These are phyloP conservation scores for Camelus dromedarius DNA, from an alignment of 2,113 vertebrate genomes.

Conservation along the genomic window DNA sequence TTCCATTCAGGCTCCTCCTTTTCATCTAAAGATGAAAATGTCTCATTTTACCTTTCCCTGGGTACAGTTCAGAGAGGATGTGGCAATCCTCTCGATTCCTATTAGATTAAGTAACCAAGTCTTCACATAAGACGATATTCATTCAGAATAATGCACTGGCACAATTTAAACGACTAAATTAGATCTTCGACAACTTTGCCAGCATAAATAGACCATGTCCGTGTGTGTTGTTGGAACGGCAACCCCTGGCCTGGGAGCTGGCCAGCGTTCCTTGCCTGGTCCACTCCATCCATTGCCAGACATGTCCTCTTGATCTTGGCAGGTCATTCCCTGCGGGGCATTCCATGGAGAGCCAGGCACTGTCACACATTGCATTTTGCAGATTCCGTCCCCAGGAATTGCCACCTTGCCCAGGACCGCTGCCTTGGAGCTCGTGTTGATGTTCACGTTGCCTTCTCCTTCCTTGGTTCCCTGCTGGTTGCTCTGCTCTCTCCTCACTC, in stretches of 20 bases:
- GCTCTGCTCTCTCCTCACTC: not conserved
- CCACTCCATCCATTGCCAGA: not conserved
- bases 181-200: not conserved
- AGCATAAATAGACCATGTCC: not conserved
- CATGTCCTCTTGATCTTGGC: not conserved
- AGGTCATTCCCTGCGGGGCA: not conserved
- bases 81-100: not conserved
- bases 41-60: not conserved
- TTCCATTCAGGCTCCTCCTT: not conserved
- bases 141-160: not conserved
- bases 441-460: not conserved
- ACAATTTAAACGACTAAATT: not conserved
- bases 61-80: not conserved
- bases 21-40: not conserved
- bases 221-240: not conserved
- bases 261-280: not conserved
- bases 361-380: accelerated
- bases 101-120: not conserved
- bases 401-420: not conserved
- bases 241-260: not conserved
- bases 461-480: not conserved
- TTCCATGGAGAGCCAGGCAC: accelerated
- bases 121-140: not conserved
- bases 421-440: accelerated
- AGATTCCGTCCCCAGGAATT: not conserved